phyloP scores from a whole-genome alignment of 2,888 invertebrate species.

The Ophion obscuratus region DNA sequence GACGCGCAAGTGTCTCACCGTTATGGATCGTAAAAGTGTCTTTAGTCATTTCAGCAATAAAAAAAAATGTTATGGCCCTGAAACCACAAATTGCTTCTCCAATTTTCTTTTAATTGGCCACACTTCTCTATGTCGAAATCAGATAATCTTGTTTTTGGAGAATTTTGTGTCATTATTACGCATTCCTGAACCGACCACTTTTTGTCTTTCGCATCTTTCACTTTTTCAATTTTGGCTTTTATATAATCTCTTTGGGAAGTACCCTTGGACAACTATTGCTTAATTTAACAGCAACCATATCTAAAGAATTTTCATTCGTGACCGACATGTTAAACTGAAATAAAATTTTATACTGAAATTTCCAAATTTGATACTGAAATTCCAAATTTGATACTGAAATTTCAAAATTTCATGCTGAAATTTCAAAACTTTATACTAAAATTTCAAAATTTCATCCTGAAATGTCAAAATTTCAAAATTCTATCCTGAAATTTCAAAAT shows the following conservation, averaged over 20 bases:
- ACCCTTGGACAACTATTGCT: neutral
- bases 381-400: too few relatives aligned
- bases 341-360: too few relatives aligned
- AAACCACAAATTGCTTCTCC: neutral
- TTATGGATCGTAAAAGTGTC: slow-evolving; percentile 20
- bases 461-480: too few relatives aligned
- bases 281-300: too few relatives aligned
- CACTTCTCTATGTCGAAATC: neutral
- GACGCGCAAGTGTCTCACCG: slow-evolving; percentile 21
- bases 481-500: too few relatives aligned
- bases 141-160: neutral
- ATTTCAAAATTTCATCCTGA: too few relatives aligned
- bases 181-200: neutral
- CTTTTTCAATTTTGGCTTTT: neutral
- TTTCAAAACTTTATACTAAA: too few relatives aligned
- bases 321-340: too few relatives aligned
- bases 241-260: neutral
- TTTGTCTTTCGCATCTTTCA: neutral
- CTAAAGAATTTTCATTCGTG: too few relatives aligned
- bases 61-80: neutral
- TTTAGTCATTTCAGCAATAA: neutral
- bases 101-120: neutral
- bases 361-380: too few relatives aligned
- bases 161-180: neutral
- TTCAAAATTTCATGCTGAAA: too few relatives aligned